A percentile compares a stretch with the other conserved stretches of the same genome.
phyloP scores from a whole-genome alignment of 2,113 vertebrate species.

The Rhagologus leucostigma region DNA sequence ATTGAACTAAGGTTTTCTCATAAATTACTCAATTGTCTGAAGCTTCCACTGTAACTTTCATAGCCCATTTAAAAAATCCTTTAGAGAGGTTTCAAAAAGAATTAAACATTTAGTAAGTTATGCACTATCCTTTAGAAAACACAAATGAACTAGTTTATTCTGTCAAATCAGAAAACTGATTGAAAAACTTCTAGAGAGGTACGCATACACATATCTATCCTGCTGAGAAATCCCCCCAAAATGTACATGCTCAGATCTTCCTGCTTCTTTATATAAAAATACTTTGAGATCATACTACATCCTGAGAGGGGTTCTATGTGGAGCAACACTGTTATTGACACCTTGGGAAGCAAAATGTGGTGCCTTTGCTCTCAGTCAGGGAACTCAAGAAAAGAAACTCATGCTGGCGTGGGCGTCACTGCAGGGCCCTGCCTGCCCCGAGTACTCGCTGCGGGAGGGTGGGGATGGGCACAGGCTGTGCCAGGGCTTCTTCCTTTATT shows the following conservation, averaged over 20 bases:
- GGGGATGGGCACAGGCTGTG: neutral
- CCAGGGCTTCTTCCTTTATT: neutral
- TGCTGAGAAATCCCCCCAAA: neutral
- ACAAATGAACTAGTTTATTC: neutral
- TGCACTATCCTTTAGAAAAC: neutral
- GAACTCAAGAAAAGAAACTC: neutral
- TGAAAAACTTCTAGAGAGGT: neutral
- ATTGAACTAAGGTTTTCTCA: neutral
- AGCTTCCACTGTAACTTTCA: neutral
- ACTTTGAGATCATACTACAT: neutral
- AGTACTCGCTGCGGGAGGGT: neutral
- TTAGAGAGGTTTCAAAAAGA: neutral
- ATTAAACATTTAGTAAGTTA: neutral
- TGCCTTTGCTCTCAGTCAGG: neutral
- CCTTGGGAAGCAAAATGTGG: neutral
- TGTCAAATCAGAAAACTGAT: neutral
- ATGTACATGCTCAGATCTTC: neutral
- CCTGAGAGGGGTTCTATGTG: neutral
- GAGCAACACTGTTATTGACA: neutral
- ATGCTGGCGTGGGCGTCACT: rapidly evolving
- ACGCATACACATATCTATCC: neutral
- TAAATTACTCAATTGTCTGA: neutral
- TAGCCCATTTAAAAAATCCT: neutral
- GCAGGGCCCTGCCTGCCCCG: rapidly evolving
- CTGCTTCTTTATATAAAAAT: neutral